Evolutionary conservation across 2,888 invertebrate genomes (phyloP).

Genomic region (Spisula subtruncata): DNA sequence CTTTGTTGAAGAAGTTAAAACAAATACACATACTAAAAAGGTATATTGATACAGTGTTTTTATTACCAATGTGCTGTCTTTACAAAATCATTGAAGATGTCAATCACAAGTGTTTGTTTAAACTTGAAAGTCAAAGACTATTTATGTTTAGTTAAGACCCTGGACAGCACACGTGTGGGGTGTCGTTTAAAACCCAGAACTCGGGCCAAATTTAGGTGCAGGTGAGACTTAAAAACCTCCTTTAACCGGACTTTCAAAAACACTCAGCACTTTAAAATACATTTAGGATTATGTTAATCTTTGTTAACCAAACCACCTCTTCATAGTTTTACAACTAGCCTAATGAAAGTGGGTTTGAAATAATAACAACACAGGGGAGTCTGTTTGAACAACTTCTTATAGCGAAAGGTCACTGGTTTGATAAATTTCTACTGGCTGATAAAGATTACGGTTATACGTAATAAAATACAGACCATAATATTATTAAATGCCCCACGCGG

Average conservation of each 20-base stretch:
- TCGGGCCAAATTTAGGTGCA: background rate
- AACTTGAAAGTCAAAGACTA: constrained; percentile 22
- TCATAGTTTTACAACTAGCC: background rate
- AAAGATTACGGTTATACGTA: background rate
- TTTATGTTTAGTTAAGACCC: constrained; percentile 7
- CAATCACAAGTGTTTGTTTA: constrained; percentile 41
- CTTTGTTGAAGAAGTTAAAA: constrained; percentile 22
- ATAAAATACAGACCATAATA: background rate
- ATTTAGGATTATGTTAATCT: background rate
- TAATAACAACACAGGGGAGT: background rate
- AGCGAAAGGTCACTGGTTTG: background rate
- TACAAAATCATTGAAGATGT: constrained; percentile 24
- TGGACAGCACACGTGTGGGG: constrained; percentile 24
- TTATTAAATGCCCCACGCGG: background rate
- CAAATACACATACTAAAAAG: constrained; percentile 35
- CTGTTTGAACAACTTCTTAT: background rate
- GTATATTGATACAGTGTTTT: constrained; percentile 40
- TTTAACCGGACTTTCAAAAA: background rate
- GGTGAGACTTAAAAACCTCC: background rate
- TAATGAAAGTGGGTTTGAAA: background rate
- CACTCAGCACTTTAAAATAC: background rate
- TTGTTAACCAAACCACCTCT: background rate
- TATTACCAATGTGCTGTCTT: background rate
- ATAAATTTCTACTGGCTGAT: background rate
- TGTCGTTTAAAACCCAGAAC: background rate